Evolutionary conservation across 2,113 vertebrate species (phyloP), one percentile per base, ranked within the genome.

Genomic region (Indri indri): DNA sequence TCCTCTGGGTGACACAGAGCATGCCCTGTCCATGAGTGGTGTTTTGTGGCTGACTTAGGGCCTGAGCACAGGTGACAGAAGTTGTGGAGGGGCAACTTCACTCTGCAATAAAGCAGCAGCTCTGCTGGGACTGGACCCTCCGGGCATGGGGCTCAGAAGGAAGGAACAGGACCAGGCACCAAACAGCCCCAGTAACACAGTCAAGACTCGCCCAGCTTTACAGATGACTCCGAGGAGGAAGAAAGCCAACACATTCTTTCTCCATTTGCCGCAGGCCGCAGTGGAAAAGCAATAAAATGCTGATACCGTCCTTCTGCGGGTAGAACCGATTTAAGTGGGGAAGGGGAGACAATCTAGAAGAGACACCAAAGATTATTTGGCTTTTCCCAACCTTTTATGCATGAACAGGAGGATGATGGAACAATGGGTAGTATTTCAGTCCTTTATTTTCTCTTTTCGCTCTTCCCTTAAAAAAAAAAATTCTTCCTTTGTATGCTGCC

Each of bases 401-500:
- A 0, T 2, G 2, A 7, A 5, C 23, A 4, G 40, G 66, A 71
- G 57, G 37, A 27, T 0, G 0, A 30, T 10, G 65, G 40, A 13
- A 50, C 42, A 23, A 32, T 16, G 18, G 59, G 40, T 50, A 59
- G 47, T n/a, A 10, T 70, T 68, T 23, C 11, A 57, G 40, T 4
- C 68, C 71, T 85, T 47, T 50, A 9, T 71, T 90, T 45, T 27
- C 68, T 68, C 81, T 90, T 88, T 86, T 8, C 40, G 92, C 32
- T 91, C 92, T 94, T 88, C 14, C 25, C 94, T 94, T 50, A 14
- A 20, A 82, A 54, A 71, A 40, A 63, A 71, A 52, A 92, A 95
- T 13, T 37, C 77, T 91, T 90, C 79, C 85, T 73, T 59, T 34
- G 83, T 97, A 90, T 23, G 66, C 97, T 88, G 96, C 90, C 70